Evolutionary conservation across 1,140 invertebrate species (phyloP).

Genomic region (Dendrolimus kikuchii): DNA sequence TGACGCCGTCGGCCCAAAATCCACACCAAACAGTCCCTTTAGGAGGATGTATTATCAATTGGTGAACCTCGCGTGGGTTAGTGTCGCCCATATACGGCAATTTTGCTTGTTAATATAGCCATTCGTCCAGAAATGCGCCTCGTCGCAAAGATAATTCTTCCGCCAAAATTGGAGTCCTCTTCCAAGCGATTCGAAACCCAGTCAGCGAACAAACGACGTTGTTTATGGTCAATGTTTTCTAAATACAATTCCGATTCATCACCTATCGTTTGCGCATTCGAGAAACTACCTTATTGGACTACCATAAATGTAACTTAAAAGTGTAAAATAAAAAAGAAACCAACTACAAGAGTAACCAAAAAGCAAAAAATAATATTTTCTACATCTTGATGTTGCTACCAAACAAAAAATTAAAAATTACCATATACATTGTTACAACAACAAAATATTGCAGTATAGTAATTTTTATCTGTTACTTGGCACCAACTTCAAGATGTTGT

Average conservation of each 20-base stretch:
- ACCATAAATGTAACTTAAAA: neutral
- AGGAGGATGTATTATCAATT: too few relatives aligned
- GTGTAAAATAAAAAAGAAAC: too few relatives aligned
- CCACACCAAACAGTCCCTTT: conserved; percentile 36
- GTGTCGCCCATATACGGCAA: conserved; percentile 9
- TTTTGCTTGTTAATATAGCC: conserved; percentile 25
- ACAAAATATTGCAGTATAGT: too few relatives aligned
- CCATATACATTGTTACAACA: too few relatives aligned
- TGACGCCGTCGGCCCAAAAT: conserved; percentile 3
- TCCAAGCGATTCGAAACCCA: conserved; percentile 1
- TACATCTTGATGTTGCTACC: too few relatives aligned
- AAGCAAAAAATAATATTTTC: too few relatives aligned
- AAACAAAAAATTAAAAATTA: too few relatives aligned
- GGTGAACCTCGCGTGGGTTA: conserved; percentile 7
- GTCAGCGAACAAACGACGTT: conserved; percentile 11
- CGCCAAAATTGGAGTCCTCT: conserved; percentile 10
- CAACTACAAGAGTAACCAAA: too few relatives aligned
- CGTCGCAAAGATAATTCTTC: conserved; percentile 14
- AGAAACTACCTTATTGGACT: conserved; percentile 5
- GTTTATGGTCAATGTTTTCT: conserved; percentile 5
- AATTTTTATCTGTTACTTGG: too few relatives aligned
- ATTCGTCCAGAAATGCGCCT: conserved; percentile 17
- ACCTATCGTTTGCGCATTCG: too few relatives aligned
- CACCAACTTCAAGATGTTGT: too few relatives aligned
- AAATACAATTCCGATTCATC: too few relatives aligned